Base-by-base conservation (phyloP, 2,797 vertebrate genomes). In the Hafferia zeledoni region DNA sequence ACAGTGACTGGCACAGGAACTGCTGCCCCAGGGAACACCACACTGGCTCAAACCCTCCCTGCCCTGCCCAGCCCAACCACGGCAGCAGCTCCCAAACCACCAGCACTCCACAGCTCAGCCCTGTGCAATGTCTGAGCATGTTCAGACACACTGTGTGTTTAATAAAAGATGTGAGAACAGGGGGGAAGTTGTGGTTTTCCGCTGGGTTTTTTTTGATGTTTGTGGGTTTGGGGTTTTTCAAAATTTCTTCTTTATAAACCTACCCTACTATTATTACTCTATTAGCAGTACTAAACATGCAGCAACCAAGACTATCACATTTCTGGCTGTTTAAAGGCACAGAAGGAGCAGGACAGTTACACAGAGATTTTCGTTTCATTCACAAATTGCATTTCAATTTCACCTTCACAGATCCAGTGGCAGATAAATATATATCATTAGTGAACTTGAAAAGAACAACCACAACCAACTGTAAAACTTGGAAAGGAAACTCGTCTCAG, bases 121-220 rank as follows among this genome's bases (percentile, higher is more conserved):
- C 39, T 2, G 6, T 41, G 44, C 44, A 43, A 6, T 25, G 28
- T 2, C 52, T 44, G 23, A 69, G 17, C 10, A 0, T 4, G 24
- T 63, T 89, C 47, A 50, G 84, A 89, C 52, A 52, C 33, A 46
- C 59, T 61, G 39, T 12, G 39, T 10, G 13, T 37, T 69, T 61
- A 56, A 37, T 14, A 65, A 8, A 55, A 86, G 27, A 49, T 10
- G 4, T 8, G 10, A 52, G 9, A 83, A 53, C 0, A 0, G 13
- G 12, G 11, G 1, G 41, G 59, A 30, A 17, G 56, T 27, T n/a
- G 25, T 76, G 57, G 52, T 37, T 55, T 77, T 44, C 20, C 39
- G 59, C 28, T 49, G 30, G 9, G 11, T 3, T 7, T 41, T 69
- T 28, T 41, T 25, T 7, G 13, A 27, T 23, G 7, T 24, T 56